These are phyloP conservation scores for Eidolon dupreanum DNA, from an alignment of 2,797 vertebrate genomes.

Conservation along the genomic window DNA sequence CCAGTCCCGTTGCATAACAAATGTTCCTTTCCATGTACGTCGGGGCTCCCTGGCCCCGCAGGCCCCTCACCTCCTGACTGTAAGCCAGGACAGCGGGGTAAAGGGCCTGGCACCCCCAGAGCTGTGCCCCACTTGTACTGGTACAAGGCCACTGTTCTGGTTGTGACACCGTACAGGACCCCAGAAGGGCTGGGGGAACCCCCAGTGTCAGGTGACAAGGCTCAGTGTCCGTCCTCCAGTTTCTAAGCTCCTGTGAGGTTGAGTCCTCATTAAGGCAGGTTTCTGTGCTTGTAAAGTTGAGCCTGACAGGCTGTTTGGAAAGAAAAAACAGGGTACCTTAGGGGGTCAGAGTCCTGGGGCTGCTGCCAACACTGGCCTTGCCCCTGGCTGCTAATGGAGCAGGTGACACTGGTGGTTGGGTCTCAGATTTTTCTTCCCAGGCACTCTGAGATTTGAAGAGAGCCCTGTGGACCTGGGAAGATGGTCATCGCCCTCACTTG, in stretches of 20 bases:
- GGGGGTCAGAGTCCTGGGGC: background rate
- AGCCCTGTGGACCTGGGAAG: background rate
- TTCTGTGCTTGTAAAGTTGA: background rate
- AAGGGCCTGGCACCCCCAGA: background rate
- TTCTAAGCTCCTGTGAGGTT: accelerated
- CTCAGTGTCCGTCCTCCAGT: too few species aligned
- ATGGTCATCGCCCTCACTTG: background rate
- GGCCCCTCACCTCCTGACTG: background rate
- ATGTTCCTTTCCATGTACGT: background rate
- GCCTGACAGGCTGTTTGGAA: background rate
- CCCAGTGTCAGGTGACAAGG: accelerated
- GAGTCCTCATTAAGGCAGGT: background rate
- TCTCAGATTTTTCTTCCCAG: background rate
- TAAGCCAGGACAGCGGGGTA: too few species aligned
- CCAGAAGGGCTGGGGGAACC: too few species aligned
- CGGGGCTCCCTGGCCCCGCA: background rate
- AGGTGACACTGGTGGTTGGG: background rate
- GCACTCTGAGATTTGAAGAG: background rate
- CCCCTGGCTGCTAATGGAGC: background rate
- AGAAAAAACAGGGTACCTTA: background rate
- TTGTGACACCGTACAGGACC: accelerated
- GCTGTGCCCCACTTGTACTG: background rate
- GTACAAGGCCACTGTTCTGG: background rate
- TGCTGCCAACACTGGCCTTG: background rate
- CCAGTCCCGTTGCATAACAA: accelerated